Evolutionary conservation across 2,888 invertebrate species (phyloP).

Genomic region (Cyclophora albipunctata): DNA sequence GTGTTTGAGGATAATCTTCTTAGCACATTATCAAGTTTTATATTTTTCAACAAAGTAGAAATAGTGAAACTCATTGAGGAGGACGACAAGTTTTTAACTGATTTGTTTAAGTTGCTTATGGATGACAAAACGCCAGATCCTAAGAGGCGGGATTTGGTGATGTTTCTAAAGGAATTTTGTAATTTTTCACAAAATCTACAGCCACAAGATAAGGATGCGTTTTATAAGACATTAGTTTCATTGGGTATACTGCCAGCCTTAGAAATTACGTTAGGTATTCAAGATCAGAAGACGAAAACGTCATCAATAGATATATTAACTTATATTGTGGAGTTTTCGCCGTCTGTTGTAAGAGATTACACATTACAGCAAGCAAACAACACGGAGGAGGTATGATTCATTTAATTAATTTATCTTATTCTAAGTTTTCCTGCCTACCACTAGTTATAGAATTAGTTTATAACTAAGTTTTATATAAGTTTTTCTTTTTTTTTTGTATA

Average conservation of each 20-base stretch:
- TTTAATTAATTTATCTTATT: conserved; percentile 1
- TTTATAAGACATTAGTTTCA: conserved; percentile 95
- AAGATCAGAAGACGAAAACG: conserved; percentile 95
- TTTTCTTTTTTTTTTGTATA: no score
- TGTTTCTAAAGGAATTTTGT: conserved; percentile 99
- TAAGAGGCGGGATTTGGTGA: conserved; percentile 93
- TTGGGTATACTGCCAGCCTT: conserved; percentile 91
- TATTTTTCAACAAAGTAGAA: conserved; percentile 99
- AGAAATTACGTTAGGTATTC: conserved; percentile 92
- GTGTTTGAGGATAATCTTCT: conserved; percentile 99
- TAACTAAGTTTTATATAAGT: no score
- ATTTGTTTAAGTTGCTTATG: conserved; percentile 94
- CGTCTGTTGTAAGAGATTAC: conserved; percentile 97
- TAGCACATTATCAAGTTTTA: conserved; percentile 97
- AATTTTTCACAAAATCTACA: conserved; percentile 99
- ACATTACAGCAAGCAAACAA: conserved; percentile 94
- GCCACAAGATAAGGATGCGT: conserved; percentile 96
- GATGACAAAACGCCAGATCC: conserved; percentile 89
- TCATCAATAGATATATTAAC: conserved; percentile 98
- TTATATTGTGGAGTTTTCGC: conserved; percentile 98
- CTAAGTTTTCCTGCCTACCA: background rate
- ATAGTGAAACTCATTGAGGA: conserved; percentile 98
- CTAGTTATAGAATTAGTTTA: no score
- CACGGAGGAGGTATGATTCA: conserved; percentile 84
- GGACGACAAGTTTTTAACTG: conserved; percentile 96